Percentiles rank a stretch among this genome's conserved stretches.
These are phyloP conservation scores for Pammene fasciana DNA, from an alignment of 2,888 invertebrate genomes.

Conservation along the genomic window DNA sequence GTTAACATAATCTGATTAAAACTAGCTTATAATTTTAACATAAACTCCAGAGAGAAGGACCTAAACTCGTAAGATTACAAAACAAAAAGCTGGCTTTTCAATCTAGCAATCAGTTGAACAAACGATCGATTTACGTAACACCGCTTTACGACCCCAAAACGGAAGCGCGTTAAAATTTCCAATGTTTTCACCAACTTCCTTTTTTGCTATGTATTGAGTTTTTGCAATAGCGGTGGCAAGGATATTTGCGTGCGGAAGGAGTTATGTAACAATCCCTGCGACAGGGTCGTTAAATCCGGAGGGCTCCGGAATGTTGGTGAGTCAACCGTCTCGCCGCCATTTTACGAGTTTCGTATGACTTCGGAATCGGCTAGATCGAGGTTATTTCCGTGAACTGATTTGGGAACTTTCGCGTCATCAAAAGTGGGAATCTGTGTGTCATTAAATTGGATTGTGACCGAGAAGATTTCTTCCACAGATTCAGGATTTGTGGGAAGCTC, in stretches of 20 bases:
- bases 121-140: constrained; percentile 74
- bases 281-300: constrained; percentile 71
- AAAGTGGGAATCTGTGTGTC: constrained; percentile 62
- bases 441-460: constrained; percentile 53
- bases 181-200: constrained; percentile 61
- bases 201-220: constrained; percentile 68
- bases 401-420: constrained; percentile 73
- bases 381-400: constrained; percentile 71
- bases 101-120: constrained; percentile 74
- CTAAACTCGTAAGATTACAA: constrained; percentile 62
- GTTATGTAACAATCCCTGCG: constrained; percentile 72
- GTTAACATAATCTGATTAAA: background rate
- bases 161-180: constrained; percentile 56
- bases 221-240: constrained; percentile 60
- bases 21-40: background rate
- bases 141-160: constrained; percentile 64
- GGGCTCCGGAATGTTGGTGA: constrained; percentile 64
- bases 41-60: constrained; percentile 38
- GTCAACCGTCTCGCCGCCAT: constrained; percentile 60
- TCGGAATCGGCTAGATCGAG: constrained; percentile 63
- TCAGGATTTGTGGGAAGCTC: constrained; percentile 13
- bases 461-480: constrained; percentile 33
- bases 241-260: constrained; percentile 71
- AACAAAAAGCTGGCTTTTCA: constrained; percentile 67
- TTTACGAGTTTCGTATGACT: constrained; percentile 77